A percentile compares a stretch with the other conserved stretches of the same genome.
Conservation (phyloP, 2,888 invertebrate genomes). For the Coecobrya sp. region DNA sequence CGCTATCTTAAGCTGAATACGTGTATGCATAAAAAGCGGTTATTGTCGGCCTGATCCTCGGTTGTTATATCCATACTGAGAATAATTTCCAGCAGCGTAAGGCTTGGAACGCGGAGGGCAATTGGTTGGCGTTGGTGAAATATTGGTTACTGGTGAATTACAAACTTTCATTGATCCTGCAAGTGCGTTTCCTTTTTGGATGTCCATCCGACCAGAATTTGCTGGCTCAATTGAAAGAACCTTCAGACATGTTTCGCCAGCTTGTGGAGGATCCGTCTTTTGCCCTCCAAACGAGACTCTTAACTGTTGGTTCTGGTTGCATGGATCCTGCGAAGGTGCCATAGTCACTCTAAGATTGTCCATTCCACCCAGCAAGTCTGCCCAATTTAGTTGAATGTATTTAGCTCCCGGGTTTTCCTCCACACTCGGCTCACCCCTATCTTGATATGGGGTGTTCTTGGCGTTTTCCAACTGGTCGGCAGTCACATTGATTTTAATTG, state of each 20-base stretch:
- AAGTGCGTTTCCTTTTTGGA: constrained; percentile 59
- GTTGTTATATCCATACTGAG: neutral
- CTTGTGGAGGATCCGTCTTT: constrained; percentile 58
- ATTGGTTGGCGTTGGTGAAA: neutral
- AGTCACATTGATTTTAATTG: constrained; percentile 78
- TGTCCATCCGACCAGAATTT: constrained; percentile 56
- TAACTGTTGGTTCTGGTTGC: constrained; percentile 80
- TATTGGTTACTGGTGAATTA: constrained; percentile 42
- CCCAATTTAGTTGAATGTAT: constrained; percentile 83
- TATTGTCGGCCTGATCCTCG: neutral
- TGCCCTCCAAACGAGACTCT: constrained; percentile 83
- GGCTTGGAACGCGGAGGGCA: neutral
- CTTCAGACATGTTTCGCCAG: constrained; percentile 81
- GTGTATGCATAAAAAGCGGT: neutral
- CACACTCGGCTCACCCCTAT: constrained; percentile 58
- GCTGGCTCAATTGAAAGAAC: constrained; percentile 82
- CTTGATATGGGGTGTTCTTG: constrained; percentile 45
- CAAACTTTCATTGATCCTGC: constrained; percentile 74
- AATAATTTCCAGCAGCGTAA: neutral
- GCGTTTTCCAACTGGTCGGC: constrained; percentile 76
- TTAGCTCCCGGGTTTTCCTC: constrained; percentile 73
- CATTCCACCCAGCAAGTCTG: constrained; percentile 83
- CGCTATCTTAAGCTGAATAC: too few species aligned
- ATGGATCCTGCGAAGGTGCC: constrained; percentile 76
- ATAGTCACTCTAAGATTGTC: constrained; percentile 80